Percentiles rank a stretch among this genome's conserved stretches.
Evolutionary conservation across 1,140 invertebrate species (phyloP).

Genomic region (Ridgeia piscesae): DNA sequence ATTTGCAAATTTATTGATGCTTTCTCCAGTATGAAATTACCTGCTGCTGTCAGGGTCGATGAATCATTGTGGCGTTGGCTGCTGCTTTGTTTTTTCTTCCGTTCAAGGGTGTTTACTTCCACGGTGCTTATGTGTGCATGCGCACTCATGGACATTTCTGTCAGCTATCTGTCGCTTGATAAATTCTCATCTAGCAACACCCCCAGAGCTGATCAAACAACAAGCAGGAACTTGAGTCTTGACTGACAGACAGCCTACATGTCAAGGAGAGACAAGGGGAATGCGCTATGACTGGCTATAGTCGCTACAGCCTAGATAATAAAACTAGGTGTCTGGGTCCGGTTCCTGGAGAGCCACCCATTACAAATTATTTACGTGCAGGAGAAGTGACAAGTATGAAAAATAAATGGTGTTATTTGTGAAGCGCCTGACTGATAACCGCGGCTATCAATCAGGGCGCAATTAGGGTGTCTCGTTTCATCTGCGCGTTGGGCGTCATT

Average conservation of each 20-base stretch:
- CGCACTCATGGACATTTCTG: neutral
- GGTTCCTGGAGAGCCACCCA: constrained; percentile 22
- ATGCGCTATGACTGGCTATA: neutral
- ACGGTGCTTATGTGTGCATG: neutral
- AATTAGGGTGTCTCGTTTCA: constrained; percentile 51
- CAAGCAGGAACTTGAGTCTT: neutral
- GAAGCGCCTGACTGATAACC: constrained; percentile 47
- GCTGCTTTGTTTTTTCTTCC: neutral
- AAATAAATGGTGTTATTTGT: constrained; percentile 54
- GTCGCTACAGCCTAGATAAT: neutral
- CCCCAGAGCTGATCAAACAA: neutral
- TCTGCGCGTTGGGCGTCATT: constrained; percentile 40
- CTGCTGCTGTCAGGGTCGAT: constrained; percentile 3
- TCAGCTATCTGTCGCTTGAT: neutral
- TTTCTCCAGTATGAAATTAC: constrained; percentile 6
- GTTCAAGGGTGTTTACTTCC: neutral
- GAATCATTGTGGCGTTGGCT: neutral
- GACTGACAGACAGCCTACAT: neutral
- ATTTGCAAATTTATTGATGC: constrained; percentile 6
- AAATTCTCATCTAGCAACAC: constrained; percentile 1
- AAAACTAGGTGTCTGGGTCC: constrained; percentile 3
- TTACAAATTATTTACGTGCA: constrained; percentile 48
- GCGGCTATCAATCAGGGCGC: constrained; percentile 46
- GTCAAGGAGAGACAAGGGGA: neutral
- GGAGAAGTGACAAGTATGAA: constrained; percentile 46